Conservation (phyloP, 2,888 invertebrate genomes). For the Vannuccia rotundouncinata region DNA sequence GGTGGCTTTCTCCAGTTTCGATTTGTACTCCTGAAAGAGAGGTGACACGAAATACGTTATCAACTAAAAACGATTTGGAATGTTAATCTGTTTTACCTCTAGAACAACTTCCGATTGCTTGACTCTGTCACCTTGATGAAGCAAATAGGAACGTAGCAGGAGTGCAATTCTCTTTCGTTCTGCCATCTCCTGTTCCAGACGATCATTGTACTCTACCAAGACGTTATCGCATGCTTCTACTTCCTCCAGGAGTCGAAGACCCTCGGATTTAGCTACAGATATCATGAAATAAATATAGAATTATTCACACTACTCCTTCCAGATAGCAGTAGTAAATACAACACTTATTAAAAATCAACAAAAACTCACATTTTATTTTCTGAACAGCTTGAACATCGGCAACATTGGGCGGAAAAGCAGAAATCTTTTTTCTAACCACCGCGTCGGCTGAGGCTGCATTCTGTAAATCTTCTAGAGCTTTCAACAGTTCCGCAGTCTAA, state of each 20-base stretch:
- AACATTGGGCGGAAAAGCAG: background rate
- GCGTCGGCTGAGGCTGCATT: background rate
- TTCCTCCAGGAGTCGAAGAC: background rate
- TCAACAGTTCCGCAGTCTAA: background rate
- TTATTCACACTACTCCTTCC: background rate
- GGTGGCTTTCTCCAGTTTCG: constrained; percentile 9
- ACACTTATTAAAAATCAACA: background rate
- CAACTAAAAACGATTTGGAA: no score
- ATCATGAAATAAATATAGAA: background rate
- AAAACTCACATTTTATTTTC: constrained; percentile 14
- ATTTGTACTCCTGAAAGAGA: background rate
- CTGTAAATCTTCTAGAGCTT: constrained; percentile 3
- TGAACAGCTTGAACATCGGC: background rate
- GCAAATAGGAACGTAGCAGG: background rate
- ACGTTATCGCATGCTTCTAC: background rate
- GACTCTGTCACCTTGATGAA: constrained; percentile 5
- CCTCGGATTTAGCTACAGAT: background rate
- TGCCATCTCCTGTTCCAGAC: constrained; percentile 16
- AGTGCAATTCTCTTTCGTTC: background rate
- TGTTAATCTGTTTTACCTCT: no score
- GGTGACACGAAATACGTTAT: no score
- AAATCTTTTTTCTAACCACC: background rate
- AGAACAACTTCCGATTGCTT: no score
- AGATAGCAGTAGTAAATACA: background rate
- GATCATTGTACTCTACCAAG: constrained; percentile 1